phyloP scores from a whole-genome alignment of 1,140 invertebrate species.

The Nasonia longicornis region DNA sequence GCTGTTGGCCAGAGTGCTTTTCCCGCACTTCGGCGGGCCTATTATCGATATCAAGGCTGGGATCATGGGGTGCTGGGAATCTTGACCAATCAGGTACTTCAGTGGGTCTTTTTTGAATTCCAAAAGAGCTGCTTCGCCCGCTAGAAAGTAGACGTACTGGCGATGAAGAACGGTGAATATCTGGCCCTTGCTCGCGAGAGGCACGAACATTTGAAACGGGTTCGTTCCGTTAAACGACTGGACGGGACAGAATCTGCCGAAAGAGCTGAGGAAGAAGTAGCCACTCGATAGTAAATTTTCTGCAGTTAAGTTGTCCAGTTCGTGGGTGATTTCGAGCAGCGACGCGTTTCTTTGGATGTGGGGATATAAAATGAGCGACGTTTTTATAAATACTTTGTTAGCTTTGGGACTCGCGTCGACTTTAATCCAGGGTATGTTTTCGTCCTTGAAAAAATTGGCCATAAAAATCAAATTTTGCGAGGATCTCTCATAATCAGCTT shows the following conservation, averaged over 20 bases:
- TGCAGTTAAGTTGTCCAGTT: slow-evolving; percentile 68
- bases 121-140: slow-evolving; percentile 63
- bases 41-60: slow-evolving; percentile 82
- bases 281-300: slow-evolving; percentile 69
- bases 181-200: slow-evolving; percentile 61
- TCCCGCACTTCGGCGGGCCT: slow-evolving; percentile 88
- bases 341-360: slow-evolving; percentile 66
- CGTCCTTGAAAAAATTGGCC: slow-evolving; percentile 60
- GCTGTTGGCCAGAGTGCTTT: slow-evolving; percentile 76
- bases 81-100: slow-evolving; percentile 67
- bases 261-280: slow-evolving; percentile 72
- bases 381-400: slow-evolving; percentile 59
- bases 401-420: slow-evolving; percentile 61
- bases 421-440: slow-evolving; percentile 66
- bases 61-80: slow-evolving; percentile 58
- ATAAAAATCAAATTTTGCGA: slow-evolving; percentile 58
- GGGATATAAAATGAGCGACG: slow-evolving; percentile 58
- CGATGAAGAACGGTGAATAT: slow-evolving; percentile 71
- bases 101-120: slow-evolving; percentile 70
- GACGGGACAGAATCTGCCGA: slow-evolving; percentile 73
- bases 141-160: slow-evolving; percentile 72
- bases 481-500: slow-evolving; percentile 64
- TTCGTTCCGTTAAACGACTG: slow-evolving; percentile 67
- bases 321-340: slow-evolving; percentile 70
- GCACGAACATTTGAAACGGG: slow-evolving; percentile 68